Conservation (phyloP, 2,888 invertebrate genomes). For the Drosophila anceps region DNA sequence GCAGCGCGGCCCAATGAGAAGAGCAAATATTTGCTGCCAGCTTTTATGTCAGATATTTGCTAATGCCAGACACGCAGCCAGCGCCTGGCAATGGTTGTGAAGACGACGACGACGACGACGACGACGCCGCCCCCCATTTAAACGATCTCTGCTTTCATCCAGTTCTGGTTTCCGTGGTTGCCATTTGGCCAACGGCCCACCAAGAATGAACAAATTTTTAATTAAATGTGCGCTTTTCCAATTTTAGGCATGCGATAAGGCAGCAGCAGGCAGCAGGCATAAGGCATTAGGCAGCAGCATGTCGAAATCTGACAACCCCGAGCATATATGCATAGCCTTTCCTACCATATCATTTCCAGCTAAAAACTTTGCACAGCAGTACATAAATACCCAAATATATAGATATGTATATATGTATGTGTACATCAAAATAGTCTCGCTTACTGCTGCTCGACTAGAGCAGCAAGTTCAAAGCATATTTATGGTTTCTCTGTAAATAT, state of each 20-base stretch:
- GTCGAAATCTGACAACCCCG: constrained; percentile 39
- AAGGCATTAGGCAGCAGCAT: constrained; percentile 5
- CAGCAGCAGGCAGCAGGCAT: constrained; percentile 19
- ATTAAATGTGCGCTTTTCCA: constrained; percentile 62
- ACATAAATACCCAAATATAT: constrained; percentile 28
- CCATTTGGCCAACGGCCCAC: constrained; percentile 26
- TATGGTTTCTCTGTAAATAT: constrained; percentile 48
- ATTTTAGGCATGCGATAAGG: constrained; percentile 63
- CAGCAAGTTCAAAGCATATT: constrained; percentile 55
- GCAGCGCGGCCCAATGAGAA: constrained; percentile 19
- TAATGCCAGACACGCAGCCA: constrained; percentile 56
- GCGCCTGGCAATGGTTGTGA: constrained; percentile 8
- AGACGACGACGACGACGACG: not conserved
- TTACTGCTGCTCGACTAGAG: not conserved
- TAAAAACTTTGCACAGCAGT: constrained; percentile 40
- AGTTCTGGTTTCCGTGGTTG: constrained; percentile 14
- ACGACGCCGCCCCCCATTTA: no score
- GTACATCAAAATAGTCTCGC: constrained; percentile 43
- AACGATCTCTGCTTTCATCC: constrained; percentile 19
- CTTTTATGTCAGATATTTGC: constrained; percentile 62
- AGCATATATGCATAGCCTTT: constrained; percentile 11
- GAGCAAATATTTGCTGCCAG: constrained; percentile 58
- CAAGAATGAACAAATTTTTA: constrained; percentile 55
- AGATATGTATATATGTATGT: not conserved
- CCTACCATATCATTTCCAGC: constrained; percentile 11